phyloP scores from a whole-genome alignment of 1,140 invertebrate genomes.

The Drosophila murphyi region DNA sequence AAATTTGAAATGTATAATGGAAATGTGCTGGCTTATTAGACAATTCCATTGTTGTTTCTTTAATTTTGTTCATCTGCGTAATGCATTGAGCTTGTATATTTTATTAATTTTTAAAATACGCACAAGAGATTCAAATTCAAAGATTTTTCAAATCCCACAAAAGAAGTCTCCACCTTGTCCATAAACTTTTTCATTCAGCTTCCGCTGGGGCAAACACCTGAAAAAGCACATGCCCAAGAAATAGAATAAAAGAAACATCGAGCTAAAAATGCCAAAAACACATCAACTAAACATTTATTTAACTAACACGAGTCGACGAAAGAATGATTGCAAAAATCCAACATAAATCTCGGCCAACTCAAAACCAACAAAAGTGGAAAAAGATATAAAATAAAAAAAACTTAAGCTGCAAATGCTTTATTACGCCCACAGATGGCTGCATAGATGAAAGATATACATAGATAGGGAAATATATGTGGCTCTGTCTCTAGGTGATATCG shows the following conservation, averaged over 20 bases:
- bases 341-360: constrained; percentile 66
- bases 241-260: constrained; percentile 2
- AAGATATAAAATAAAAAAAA: constrained; percentile 58
- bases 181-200: constrained; percentile 30
- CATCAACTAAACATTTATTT: constrained; percentile 76
- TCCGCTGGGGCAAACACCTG: constrained; percentile 56
- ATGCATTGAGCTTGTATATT: constrained; percentile 21
- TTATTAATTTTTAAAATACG: constrained; percentile 26
- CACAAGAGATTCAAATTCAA: constrained; percentile 19
- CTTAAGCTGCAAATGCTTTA: constrained; percentile 75
- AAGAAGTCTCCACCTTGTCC: constrained; percentile 17
- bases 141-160: constrained; percentile 22
- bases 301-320: constrained; percentile 51
- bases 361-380: constrained; percentile 45
- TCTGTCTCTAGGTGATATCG: constrained; percentile 56
- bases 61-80: constrained; percentile 20
- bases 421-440: constrained; percentile 71
- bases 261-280: constrained; percentile 35
- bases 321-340: constrained; percentile 80
- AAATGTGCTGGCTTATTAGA: background rate
- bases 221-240: constrained; percentile 45
- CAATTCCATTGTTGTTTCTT: constrained; percentile 10
- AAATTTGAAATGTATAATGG: background rate
- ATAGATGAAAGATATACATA: constrained; percentile 59
- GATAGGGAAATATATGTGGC: constrained; percentile 14